Evolutionary conservation across 2,888 invertebrate species (phyloP), one percentile per base, ranked within the genome.

Genomic region (Ctenicera cuprea): DNA sequence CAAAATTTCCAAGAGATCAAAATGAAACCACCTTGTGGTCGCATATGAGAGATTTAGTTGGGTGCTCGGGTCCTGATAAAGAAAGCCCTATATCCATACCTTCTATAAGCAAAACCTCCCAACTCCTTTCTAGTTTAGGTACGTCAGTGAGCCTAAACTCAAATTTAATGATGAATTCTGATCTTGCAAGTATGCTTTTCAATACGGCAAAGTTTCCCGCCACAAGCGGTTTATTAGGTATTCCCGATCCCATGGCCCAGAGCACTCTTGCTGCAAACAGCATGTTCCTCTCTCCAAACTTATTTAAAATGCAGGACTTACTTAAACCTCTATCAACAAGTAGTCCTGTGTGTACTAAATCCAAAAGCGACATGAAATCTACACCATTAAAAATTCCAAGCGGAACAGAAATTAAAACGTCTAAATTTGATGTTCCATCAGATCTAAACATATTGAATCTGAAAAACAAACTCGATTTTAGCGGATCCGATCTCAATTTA

Each of bases 1-100:
- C 94, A 0, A 96, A 96, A 86, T 93, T 96, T 83, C 96, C 96
- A 0, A 89, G 94, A 37, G 95, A 95, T 81, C 92, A 93, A 82
- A 92, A 92, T 78, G 94, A 94, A 82, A 92, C 92, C 3, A 89
- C 92, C 3, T 87, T 95, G 43, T 95, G 95, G 95, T 92, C 93
- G 82, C 93, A 92, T 82, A 92, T 95, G 70, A 90, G 93, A 64
- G 94, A 94, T 76, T 91, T 94, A 82, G 87, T 95, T 63, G 94
- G 93, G 43, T 93, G 93, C 80, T 92, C 92, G 65, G 92, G 92
- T 62, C 93, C 93, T 76, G 92, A 92, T 84, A 91, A 92, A 85
- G 91, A 92, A 81, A 86, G 89, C 33, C 84, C 91, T 71, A 85
- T 91, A 65, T 90, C 91, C 3, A 91, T 91, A 48, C 91, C 91